phyloP scores from a whole-genome alignment of 2,797 vertebrate genomes.

The Cyclopterus lumpus region DNA sequence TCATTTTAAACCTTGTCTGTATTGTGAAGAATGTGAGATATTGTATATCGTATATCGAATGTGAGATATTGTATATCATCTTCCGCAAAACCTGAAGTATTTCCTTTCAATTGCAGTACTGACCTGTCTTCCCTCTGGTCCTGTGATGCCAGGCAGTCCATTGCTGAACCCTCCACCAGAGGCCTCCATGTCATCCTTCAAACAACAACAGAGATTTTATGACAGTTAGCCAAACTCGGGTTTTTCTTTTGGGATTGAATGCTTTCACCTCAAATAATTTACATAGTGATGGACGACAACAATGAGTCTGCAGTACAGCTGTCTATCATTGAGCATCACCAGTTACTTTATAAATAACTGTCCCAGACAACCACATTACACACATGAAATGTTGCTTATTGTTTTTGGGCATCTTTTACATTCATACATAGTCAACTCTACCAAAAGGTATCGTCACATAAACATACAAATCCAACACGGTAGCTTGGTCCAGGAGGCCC shows the following conservation, averaged over 20 bases:
- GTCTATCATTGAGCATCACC: background rate
- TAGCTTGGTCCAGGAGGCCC: slow-evolving; percentile 86
- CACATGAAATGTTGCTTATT: accelerated
- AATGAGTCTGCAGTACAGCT: background rate
- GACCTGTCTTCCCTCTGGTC: slow-evolving; percentile 87
- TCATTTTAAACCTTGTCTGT: background rate
- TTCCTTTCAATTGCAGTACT: slow-evolving; percentile 14
- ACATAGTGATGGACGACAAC: background rate
- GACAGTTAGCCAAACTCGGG: background rate
- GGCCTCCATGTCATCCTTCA: slow-evolving; percentile 94
- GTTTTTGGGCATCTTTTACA: background rate
- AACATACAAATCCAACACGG: slow-evolving; percentile 91
- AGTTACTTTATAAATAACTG: background rate
- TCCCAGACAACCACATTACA: background rate
- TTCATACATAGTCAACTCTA: background rate
- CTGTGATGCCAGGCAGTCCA: slow-evolving; percentile 80
- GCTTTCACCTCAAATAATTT: background rate
- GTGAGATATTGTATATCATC: background rate
- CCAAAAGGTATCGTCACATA: background rate
- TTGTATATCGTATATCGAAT: background rate
- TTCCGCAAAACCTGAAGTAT: background rate
- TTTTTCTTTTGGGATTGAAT: background rate
- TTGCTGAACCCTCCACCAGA: slow-evolving; percentile 80
- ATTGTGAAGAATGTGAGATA: background rate
- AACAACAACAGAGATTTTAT: slow-evolving; percentile 31